phyloP scores from a whole-genome alignment of 2,888 invertebrate species.

The Drosophila vallismaia region DNA sequence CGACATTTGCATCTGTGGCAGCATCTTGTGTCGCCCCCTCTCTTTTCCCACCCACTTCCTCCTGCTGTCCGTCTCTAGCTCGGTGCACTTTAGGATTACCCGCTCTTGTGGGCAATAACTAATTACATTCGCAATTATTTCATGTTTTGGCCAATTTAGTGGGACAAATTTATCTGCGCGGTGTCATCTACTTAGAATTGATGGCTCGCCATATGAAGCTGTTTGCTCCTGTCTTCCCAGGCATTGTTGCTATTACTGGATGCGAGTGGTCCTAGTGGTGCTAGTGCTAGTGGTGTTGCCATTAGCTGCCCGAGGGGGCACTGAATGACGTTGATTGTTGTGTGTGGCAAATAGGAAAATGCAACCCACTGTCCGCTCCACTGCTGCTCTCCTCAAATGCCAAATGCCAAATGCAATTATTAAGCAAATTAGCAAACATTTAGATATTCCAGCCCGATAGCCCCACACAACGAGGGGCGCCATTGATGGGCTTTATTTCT shows the following conservation, averaged over 20 bases:
- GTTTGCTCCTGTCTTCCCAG: slow-evolving; percentile 35
- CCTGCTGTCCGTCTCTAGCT: slow-evolving; percentile 24
- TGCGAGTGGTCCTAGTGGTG: slow-evolving; percentile 34
- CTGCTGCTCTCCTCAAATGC: slow-evolving; percentile 51
- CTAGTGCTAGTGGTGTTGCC: slow-evolving; percentile 49
- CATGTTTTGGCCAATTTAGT: slow-evolving; percentile 84
- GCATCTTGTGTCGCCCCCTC: slow-evolving; percentile 29
- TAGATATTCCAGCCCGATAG: slow-evolving; percentile 64
- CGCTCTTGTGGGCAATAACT: slow-evolving; percentile 83
- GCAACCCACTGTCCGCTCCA: slow-evolving; percentile 52
- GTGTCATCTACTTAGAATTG: slow-evolving; percentile 84
- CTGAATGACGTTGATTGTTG: slow-evolving; percentile 77
- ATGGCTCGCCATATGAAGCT: slow-evolving; percentile 75
- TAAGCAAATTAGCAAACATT: slow-evolving; percentile 76
- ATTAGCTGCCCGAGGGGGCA: slow-evolving; percentile 57
- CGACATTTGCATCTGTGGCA: slow-evolving; percentile 25
- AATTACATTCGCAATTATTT: slow-evolving; percentile 85
- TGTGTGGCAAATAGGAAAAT: slow-evolving; percentile 59
- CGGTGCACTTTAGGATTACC: slow-evolving; percentile 50
- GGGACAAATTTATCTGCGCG: slow-evolving; percentile 84
- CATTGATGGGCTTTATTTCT: slow-evolving; percentile 57
- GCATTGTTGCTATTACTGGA: slow-evolving; percentile 26
- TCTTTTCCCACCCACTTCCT: slow-evolving; percentile 28
- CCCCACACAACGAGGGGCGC: slow-evolving; percentile 60
- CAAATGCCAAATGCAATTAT: slow-evolving; percentile 72